A percentile compares a stretch with the other conserved stretches of the same genome.
These are phyloP conservation scores for Aphrophora alni DNA, from an alignment of 2,888 invertebrate species.

Conservation along the genomic window DNA sequence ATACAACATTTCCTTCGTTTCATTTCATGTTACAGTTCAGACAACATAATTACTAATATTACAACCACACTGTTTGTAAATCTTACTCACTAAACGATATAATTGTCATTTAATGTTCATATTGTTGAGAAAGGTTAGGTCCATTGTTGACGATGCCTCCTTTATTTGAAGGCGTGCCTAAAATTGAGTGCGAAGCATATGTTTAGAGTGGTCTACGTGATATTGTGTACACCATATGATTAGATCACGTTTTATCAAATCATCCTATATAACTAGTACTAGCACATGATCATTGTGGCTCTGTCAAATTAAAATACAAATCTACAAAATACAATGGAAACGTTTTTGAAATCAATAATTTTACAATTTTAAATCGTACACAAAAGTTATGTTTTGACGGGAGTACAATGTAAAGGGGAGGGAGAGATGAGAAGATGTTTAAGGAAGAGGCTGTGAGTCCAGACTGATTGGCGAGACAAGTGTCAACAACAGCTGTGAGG, in stretches of 20 bases:
- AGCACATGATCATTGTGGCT: constrained; percentile 34
- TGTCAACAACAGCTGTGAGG: neutral
- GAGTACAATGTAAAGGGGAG: neutral
- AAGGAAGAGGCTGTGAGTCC: neutral
- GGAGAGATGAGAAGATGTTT: neutral
- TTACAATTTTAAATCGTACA: constrained; percentile 24
- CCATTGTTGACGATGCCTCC: constrained; percentile 31
- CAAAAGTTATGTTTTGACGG: neutral
- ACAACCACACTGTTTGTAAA: neutral
- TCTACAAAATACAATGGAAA: neutral
- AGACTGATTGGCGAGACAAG: neutral
- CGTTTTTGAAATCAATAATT: constrained; percentile 38
- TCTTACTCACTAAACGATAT: neutral
- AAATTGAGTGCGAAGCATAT: constrained; percentile 20
- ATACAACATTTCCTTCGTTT: no score
- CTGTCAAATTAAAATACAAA: constrained; percentile 38
- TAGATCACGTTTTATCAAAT: constrained; percentile 37
- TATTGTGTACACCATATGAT: constrained; percentile 30
- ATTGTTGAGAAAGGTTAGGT: neutral
- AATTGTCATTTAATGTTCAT: neutral
- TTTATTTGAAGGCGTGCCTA: constrained; percentile 7
- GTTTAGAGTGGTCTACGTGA: constrained; percentile 33
- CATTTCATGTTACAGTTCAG: no score
- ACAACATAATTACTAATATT: neutral
- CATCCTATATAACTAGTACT: constrained; percentile 36